phyloP scores from a whole-genome alignment of 2,888 invertebrate species.

The Napeogenes inachia region DNA sequence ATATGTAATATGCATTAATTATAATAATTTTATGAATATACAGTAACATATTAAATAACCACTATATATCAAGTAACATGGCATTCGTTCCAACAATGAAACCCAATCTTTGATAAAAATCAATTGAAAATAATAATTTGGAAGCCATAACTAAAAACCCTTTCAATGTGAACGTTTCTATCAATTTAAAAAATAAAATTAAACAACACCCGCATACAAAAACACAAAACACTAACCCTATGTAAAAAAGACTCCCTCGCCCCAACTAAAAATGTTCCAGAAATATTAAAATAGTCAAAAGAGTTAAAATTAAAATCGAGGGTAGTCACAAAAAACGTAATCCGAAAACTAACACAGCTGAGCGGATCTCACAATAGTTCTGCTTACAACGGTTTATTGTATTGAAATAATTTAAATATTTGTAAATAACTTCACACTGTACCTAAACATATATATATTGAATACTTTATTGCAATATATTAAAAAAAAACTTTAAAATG shows the following conservation, averaged over 20 bases:
- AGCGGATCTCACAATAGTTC: slow-evolving; percentile 43
- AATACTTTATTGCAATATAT: too few relatives aligned
- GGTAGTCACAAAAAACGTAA: slow-evolving; percentile 60
- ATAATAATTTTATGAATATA: too few relatives aligned
- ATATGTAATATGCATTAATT: too few relatives aligned
- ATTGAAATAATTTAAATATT: slow-evolving; percentile 6
- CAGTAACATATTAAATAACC: too few relatives aligned
- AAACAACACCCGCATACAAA: slow-evolving; percentile 56
- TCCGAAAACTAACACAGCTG: slow-evolving; percentile 75
- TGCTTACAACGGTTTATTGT: slow-evolving; percentile 12
- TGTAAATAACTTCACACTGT: background rate
- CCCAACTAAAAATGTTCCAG: slow-evolving; percentile 65
- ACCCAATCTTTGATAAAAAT: slow-evolving; percentile 25
- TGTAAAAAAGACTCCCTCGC: slow-evolving; percentile 56
- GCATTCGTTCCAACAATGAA: slow-evolving; percentile 17
- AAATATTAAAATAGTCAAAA: slow-evolving; percentile 77
- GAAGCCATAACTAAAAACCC: slow-evolving; percentile 41
- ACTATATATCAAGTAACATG: background rate
- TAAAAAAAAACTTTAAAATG: too few relatives aligned
- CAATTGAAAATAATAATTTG: slow-evolving; percentile 33
- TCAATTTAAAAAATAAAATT: slow-evolving; percentile 37
- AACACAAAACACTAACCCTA: slow-evolving; percentile 44
- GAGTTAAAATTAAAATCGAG: slow-evolving; percentile 75
- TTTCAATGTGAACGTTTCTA: slow-evolving; percentile 40
- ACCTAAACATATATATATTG: too few relatives aligned